phyloP scores from a whole-genome alignment of 2,113 vertebrate species.

The Oryzias woworae region DNA sequence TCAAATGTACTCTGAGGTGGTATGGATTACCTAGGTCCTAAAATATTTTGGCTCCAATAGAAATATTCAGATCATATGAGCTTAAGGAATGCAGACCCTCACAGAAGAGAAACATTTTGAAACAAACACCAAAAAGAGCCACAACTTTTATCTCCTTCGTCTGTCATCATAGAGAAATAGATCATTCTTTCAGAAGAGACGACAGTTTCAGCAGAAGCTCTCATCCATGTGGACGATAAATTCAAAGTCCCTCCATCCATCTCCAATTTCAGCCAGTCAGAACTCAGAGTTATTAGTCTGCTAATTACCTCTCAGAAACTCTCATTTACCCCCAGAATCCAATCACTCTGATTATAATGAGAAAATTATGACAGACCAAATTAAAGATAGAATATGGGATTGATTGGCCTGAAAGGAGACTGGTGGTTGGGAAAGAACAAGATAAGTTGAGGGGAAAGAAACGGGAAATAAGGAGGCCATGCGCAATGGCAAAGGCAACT shows the following conservation, averaged over 20 bases:
- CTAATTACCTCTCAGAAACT: slow-evolving; percentile 76
- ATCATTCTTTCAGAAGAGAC: slow-evolving; percentile 41
- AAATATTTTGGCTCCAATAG: no score
- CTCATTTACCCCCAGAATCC: slow-evolving; percentile 73
- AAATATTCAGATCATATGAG: no score
- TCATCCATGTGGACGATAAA: slow-evolving; percentile 49
- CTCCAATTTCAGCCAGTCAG: slow-evolving; percentile 70
- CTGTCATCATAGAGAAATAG: slow-evolving; percentile 47
- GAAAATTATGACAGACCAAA: slow-evolving; percentile 70
- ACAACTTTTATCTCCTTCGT: slow-evolving; percentile 30
- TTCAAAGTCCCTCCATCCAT: slow-evolving; percentile 64
- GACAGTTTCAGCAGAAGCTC: slow-evolving; percentile 50
- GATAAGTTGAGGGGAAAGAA: slow-evolving; percentile 1
- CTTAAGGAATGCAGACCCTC: no score
- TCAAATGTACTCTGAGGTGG: no score
- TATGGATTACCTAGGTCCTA: no score
- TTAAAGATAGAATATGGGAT: slow-evolving; percentile 70
- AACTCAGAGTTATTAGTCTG: slow-evolving; percentile 69
- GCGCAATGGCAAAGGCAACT: background rate
- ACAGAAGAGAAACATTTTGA: no score
- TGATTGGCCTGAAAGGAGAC: slow-evolving; percentile 60
- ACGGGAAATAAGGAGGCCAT: background rate
- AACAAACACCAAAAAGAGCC: slow-evolving; percentile 19
- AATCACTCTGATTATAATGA: slow-evolving; percentile 78
- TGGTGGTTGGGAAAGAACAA: background rate